Percentiles rank a stretch among this genome's conserved stretches.
Conservation (phyloP, 2,888 invertebrate species). For the Lathronympha strigana region DNA sequence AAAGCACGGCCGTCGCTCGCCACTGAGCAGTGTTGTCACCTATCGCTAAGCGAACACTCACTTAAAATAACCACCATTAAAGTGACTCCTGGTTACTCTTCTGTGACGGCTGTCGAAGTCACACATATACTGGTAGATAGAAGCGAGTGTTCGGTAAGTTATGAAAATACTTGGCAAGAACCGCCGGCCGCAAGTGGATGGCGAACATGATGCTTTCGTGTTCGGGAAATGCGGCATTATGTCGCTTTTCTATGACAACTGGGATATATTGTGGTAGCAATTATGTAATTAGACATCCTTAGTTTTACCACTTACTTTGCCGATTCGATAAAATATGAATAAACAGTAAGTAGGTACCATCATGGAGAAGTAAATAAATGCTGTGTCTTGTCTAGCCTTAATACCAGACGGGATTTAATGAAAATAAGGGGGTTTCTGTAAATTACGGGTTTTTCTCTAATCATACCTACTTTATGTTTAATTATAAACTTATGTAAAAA, state of each 20-base stretch:
- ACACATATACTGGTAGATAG: neutral
- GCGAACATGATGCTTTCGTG: slow-evolving; percentile 25
- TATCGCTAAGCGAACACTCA: neutral
- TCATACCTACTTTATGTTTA: neutral
- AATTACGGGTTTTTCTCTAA: no score
- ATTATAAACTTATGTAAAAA: neutral
- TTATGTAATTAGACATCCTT: slow-evolving; percentile 20
- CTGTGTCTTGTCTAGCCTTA: no score
- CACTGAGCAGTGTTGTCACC: neutral
- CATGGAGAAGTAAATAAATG: no score
- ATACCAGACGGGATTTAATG: no score
- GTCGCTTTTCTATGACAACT: slow-evolving; percentile 18
- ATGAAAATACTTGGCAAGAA: neutral
- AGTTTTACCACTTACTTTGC: neutral
- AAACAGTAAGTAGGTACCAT: no score
- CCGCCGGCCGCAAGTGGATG: slow-evolving; percentile 27
- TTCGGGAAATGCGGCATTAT: slow-evolving; percentile 31
- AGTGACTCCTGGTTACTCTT: neutral
- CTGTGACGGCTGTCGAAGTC: neutral
- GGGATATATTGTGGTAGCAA: slow-evolving; percentile 26
- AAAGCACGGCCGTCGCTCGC: slow-evolving; percentile 20
- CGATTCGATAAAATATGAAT: neutral
- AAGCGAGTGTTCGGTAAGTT: neutral
- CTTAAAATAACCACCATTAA: neutral
- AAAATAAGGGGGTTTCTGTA: no score